These are phyloP conservation scores for Gadus macrocephalus DNA, from an alignment of 2,113 vertebrate genomes.

Conservation along the genomic window DNA sequence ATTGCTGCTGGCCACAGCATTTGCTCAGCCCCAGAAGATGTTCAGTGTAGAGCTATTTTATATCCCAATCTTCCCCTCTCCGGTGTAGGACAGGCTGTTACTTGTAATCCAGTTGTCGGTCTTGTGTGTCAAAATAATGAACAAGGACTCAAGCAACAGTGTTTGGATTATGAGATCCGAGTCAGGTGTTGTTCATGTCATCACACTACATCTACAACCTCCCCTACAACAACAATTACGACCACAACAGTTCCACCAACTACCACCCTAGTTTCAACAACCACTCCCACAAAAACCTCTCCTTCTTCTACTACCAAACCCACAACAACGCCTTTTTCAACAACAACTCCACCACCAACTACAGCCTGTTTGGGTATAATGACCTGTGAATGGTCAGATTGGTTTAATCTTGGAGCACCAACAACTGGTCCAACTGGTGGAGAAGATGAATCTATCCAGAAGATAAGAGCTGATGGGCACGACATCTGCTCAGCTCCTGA, in stretches of 20 bases:
- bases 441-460: conserved; percentile 21
- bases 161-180: conserved; percentile 46
- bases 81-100: too few relatives aligned
- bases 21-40: neutral
- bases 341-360: neutral
- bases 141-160: too few relatives aligned
- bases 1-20: neutral
- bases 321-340: neutral
- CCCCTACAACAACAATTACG: neutral
- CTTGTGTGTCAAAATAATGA: too few relatives aligned
- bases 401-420: conserved; percentile 17
- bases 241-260: neutral
- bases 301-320: neutral
- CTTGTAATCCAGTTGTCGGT: too few relatives aligned
- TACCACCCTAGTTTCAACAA: neutral
- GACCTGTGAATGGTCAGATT: conserved; percentile 21
- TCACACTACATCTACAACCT: neutral
- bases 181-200: conserved; percentile 24
- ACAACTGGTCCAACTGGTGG: conserved; percentile 26
- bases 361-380: neutral
- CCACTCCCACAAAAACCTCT: neutral
- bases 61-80: too few relatives aligned
- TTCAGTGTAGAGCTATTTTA: conserved; percentile 22
- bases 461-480: conserved; percentile 4
- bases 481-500: neutral